Evolutionary conservation across 2,888 invertebrate species (phyloP).

Genomic region (Stenodera caucasica): DNA sequence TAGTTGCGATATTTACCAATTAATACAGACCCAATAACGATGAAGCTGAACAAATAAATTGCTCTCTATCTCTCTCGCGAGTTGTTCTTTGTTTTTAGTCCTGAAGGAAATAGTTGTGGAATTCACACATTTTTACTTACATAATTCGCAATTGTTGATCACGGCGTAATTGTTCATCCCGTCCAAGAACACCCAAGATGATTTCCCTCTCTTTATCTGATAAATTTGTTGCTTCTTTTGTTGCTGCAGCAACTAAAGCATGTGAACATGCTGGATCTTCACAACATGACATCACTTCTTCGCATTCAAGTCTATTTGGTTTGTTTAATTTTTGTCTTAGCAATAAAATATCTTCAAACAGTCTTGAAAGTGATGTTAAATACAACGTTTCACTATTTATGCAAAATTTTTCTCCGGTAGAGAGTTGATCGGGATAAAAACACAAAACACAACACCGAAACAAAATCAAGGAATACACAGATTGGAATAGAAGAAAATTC

Average conservation of each 20-base stretch:
- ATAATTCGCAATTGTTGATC: constrained; percentile 59
- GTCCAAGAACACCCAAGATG: constrained; percentile 60
- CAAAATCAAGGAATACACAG: too few species aligned
- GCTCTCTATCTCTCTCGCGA: too few species aligned
- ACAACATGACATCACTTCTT: constrained; percentile 44
- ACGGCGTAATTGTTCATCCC: constrained; percentile 59
- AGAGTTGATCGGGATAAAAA: not conserved
- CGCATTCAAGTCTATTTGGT: not conserved
- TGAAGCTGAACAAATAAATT: too few species aligned
- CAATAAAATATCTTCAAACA: not conserved
- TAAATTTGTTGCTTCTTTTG: constrained; percentile 48
- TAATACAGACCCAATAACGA: too few species aligned
- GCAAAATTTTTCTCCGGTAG: not conserved
- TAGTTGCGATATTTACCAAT: too few species aligned
- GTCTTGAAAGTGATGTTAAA: not conserved
- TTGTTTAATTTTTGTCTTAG: not conserved
- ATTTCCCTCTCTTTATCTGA: constrained; percentile 57
- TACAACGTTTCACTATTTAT: not conserved
- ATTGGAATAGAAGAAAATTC: too few species aligned
- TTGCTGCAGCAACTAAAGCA: constrained; percentile 50
- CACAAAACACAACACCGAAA: not conserved
- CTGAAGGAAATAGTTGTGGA: too few species aligned
- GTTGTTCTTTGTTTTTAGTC: not conserved
- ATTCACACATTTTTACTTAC: constrained; percentile 55
- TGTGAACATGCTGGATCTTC: constrained; percentile 49